These are phyloP conservation scores for Trogon surrucura DNA, from an alignment of 2,113 vertebrate genomes.

Conservation along the genomic window DNA sequence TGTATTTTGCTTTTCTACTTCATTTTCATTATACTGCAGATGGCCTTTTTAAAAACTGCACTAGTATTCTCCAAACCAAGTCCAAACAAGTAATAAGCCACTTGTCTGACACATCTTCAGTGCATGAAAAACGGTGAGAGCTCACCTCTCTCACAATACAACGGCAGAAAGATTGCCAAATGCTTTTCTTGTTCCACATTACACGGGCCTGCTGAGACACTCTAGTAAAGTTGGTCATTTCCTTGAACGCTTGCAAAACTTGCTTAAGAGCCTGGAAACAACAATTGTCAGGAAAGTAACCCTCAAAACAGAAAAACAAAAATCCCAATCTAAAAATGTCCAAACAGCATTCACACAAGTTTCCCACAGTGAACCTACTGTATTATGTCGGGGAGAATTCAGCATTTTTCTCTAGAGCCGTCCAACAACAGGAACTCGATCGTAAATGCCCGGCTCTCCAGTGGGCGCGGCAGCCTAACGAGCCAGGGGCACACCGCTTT, in stretches of 20 bases:
- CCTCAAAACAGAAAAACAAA: slow-evolving; percentile 27
- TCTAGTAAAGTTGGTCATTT: background rate
- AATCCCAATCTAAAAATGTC: slow-evolving; percentile 12
- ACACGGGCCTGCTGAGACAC: background rate
- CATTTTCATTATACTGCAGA: background rate
- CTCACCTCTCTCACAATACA: background rate
- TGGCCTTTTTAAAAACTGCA: background rate
- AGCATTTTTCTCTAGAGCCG: slow-evolving; percentile 71
- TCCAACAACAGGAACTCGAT: slow-evolving; percentile 95
- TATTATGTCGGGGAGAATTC: slow-evolving; percentile 63
- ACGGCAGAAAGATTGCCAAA: background rate
- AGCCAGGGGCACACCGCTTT: slow-evolving; percentile 49
- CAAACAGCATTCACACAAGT: background rate
- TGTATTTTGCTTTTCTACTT: background rate
- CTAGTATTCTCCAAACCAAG: background rate
- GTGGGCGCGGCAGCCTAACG: slow-evolving; percentile 69
- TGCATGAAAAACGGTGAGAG: background rate
- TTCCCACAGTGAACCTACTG: slow-evolving; percentile 61
- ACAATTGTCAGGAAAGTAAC: background rate
- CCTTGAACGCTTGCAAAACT: slow-evolving; percentile 8
- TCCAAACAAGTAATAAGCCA: background rate
- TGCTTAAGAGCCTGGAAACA: background rate
- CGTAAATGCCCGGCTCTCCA: slow-evolving; percentile 90
- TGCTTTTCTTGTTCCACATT: background rate
- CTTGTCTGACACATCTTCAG: background rate